Percentiles rank a stretch among this genome's conserved stretches.
These are phyloP conservation scores for Vollenhovia emeryi DNA, from an alignment of 1,140 invertebrate genomes.

Conservation along the genomic window DNA sequence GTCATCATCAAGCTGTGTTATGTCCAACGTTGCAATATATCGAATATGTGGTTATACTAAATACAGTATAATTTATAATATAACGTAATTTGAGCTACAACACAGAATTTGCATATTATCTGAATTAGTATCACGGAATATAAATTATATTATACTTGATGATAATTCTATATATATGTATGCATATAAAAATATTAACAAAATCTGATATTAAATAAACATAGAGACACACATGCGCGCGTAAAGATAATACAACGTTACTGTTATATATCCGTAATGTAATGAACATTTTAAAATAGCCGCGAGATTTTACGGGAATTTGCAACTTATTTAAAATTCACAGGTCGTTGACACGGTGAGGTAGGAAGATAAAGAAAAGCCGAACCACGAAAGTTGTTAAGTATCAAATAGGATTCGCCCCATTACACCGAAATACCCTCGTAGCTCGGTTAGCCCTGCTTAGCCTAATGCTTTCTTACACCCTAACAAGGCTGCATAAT, in stretches of 20 bases:
- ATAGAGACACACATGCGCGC: background rate
- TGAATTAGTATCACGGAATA: background rate
- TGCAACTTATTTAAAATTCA: background rate
- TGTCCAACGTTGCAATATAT: constrained; percentile 10
- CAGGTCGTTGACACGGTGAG: background rate
- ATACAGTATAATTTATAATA: constrained; percentile 57
- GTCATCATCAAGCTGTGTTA: constrained; percentile 64
- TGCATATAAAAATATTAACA: background rate
- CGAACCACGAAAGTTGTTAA: constrained; percentile 59
- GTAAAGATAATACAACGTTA: background rate
- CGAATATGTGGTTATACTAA: constrained; percentile 62
- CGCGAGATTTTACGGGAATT: background rate
- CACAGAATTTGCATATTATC: constrained; percentile 51
- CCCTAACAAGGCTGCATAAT: constrained; percentile 4
- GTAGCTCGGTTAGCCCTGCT: constrained; percentile 29
- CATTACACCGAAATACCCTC: constrained; percentile 68
- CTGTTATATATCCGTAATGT: background rate
- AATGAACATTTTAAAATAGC: background rate
- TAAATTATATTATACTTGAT: background rate
- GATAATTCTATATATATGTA: background rate
- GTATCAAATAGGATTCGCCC: constrained; percentile 68
- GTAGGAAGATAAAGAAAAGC: constrained; percentile 32
- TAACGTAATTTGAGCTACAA: constrained; percentile 47
- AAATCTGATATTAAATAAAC: background rate
- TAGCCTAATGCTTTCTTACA: constrained; percentile 5